A percentile compares a stretch with the other conserved stretches of the same genome.
Evolutionary conservation across 2,888 invertebrate species (phyloP).

Genomic region (Meloe dianella): DNA sequence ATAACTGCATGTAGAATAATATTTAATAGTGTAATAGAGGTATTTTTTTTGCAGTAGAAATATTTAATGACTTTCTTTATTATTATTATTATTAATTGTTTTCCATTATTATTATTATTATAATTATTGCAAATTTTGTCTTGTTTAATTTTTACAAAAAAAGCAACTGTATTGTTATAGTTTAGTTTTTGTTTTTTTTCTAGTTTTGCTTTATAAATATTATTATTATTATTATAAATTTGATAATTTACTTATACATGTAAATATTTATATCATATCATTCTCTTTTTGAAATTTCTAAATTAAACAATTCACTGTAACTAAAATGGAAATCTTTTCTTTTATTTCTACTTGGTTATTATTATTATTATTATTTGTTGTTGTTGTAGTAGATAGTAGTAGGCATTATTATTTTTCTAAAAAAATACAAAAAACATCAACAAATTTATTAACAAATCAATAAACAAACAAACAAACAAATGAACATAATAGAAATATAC

Average conservation of each 20-base stretch:
- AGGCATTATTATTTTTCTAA: not conserved
- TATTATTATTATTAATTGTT: slow-evolving; percentile 24
- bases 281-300: slow-evolving; percentile 82
- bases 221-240: slow-evolving; percentile 62
- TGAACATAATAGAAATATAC: too few species aligned
- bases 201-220: slow-evolving; percentile 30
- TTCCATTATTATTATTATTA: slow-evolving; percentile 36
- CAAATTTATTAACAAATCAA: not conserved
- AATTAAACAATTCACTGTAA: slow-evolving; percentile 70
- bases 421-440: not conserved
- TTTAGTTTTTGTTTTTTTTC: slow-evolving; percentile 49
- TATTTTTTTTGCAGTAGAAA: slow-evolving; percentile 54
- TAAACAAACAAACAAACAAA: too few species aligned
- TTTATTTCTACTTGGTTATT: too few species aligned
- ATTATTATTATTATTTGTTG: too few species aligned
- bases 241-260: slow-evolving; percentile 61
- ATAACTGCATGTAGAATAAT: slow-evolving; percentile 56
- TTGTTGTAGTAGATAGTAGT: too few species aligned
- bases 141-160: slow-evolving; percentile 14
- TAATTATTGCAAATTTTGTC: slow-evolving; percentile 20
- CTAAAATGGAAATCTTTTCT: slow-evolving; percentile 44
- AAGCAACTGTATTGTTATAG: slow-evolving; percentile 44
- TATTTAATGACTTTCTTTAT: slow-evolving; percentile 42
- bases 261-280: slow-evolving; percentile 73
- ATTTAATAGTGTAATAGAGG: slow-evolving; percentile 50